These are phyloP conservation scores for Drosophila anomelani DNA, from an alignment of 2,888 invertebrate genomes.

Conservation along the genomic window DNA sequence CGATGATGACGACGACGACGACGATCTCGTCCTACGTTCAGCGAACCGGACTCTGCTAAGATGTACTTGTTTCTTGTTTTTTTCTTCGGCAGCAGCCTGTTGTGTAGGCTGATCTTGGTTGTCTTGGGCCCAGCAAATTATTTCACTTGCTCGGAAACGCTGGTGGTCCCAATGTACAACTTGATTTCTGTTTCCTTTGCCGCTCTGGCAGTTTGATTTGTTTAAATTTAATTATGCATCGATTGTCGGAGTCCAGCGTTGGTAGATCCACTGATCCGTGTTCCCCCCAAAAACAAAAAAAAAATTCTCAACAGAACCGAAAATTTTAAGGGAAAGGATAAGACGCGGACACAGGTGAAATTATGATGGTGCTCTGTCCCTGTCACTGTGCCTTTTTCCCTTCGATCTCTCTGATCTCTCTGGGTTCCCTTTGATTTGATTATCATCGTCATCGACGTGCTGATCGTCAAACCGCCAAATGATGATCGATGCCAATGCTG, in stretches of 20 bases:
- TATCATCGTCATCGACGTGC: conserved; percentile 59
- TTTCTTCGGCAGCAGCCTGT: conserved; percentile 6
- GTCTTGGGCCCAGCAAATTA: conserved; percentile 70
- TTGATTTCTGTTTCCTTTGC: conserved; percentile 82
- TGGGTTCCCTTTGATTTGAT: conserved; percentile 68
- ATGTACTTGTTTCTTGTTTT: conserved; percentile 60
- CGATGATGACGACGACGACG: conserved; percentile 8
- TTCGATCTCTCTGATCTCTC: conserved; percentile 18
- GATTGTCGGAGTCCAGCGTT: conserved; percentile 62
- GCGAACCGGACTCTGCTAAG: conserved; percentile 9
- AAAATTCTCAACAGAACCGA: conserved; percentile 1
- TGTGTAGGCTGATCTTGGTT: conserved; percentile 56
- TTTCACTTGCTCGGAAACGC: conserved; percentile 69
- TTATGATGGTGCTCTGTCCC: conserved; percentile 71
- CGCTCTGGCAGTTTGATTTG: conserved; percentile 77
- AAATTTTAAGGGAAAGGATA: conserved; percentile 32
- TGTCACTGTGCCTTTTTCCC: conserved; percentile 33
- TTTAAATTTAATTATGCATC: conserved; percentile 80
- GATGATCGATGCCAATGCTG: conserved; percentile 75
- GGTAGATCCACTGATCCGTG: conserved; percentile 27
- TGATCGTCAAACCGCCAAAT: conserved; percentile 69
- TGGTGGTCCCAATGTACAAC: conserved; percentile 78
- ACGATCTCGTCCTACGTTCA: conserved; percentile 36
- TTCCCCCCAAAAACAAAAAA: conserved; percentile 20
- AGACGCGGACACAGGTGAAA: conserved; percentile 65